A percentile compares a stretch with the other conserved stretches of the same genome.
phyloP scores from a whole-genome alignment of 2,888 invertebrate species.

The Polylopha cassiicola region DNA sequence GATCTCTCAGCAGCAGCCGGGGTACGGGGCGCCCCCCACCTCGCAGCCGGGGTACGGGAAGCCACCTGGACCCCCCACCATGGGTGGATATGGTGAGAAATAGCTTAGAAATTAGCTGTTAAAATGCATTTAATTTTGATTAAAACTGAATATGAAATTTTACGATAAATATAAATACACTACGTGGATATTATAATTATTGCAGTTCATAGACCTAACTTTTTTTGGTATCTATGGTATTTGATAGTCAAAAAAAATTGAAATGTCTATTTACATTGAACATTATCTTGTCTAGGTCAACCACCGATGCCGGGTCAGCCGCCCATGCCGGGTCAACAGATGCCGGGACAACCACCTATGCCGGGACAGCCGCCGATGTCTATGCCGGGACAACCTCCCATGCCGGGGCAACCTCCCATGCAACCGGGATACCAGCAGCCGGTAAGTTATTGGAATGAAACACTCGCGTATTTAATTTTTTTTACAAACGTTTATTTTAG shows the following conservation, averaged over 20 bases:
- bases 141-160: not conserved
- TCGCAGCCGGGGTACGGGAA: constrained; percentile 43
- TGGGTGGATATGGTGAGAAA: constrained; percentile 44
- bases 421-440: constrained; percentile 27
- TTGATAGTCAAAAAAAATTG: no score
- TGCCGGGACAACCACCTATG: constrained; percentile 23
- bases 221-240: no score
- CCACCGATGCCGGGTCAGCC: constrained; percentile 39
- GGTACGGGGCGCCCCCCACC: constrained; percentile 36
- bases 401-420: constrained; percentile 28
- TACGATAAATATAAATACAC: not conserved
- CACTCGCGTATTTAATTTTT: no score
- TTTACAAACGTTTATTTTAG: no score
- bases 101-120: not conserved
- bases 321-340: constrained; percentile 41
- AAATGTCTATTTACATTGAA: no score
- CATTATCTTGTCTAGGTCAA: constrained; percentile 3
- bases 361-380: constrained; percentile 31
- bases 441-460: no score
- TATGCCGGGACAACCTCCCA: constrained; percentile 27
- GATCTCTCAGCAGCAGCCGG: constrained; percentile 48
- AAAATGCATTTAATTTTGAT: not conserved
- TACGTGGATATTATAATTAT: no score
- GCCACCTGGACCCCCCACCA: constrained; percentile 40
- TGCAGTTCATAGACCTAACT: no score